Base-by-base conservation (phyloP, 1,140 invertebrate species). In the Copidosoma floridanum region DNA sequence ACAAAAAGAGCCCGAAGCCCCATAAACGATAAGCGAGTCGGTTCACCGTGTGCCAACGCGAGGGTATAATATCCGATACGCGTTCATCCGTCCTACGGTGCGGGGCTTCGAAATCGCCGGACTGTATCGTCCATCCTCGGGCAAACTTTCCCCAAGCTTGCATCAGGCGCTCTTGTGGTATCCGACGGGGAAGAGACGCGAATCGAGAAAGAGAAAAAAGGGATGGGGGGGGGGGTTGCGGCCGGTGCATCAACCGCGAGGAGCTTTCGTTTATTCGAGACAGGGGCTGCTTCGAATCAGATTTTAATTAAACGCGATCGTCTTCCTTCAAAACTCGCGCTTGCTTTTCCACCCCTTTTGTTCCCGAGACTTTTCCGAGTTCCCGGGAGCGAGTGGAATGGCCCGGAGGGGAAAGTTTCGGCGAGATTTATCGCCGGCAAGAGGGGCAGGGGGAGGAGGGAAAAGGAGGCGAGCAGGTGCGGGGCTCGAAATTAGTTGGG, bases 221-320 rank as follows among this genome's bases (percentile, higher is more conserved):
- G 32, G 24, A 32, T 37, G 44, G 18, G 47, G 47, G 53, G 54
- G 53, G 60, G 64, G 46, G 63, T 64, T 62, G 65, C 52, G 68
- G 59, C 61, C 29, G 72, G 75, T 74, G 71, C 76, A 76, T 80
- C 79, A 80, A 79, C 75, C 77, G 59, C 78, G n/a, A n/a, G n/a
- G n/a, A n/a, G n/a, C n/a, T n/a, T n/a, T n/a, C n/a, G n/a, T n/a
- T n/a, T n/a, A n/a, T n/a, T n/a, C n/a, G n/a, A n/a, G n/a, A n/a
- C n/a, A n/a, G n/a, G n/a, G n/a, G n/a, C n/a, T n/a, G n/a, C n/a
- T n/a, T n/a, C n/a, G n/a, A n/a, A n/a, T n/a, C n/a, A n/a, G n/a
- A 78, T 76, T 79, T 80, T 80, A 80, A 80, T 80, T 80, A 79
- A 80, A 79, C n/a, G n/a, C n/a, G n/a, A n/a, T n/a, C n/a, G n/a